Percentiles rank a stretch among this genome's conserved stretches.
phyloP scores from a whole-genome alignment of 2,797 vertebrate species.

The Selene dorsalis region DNA sequence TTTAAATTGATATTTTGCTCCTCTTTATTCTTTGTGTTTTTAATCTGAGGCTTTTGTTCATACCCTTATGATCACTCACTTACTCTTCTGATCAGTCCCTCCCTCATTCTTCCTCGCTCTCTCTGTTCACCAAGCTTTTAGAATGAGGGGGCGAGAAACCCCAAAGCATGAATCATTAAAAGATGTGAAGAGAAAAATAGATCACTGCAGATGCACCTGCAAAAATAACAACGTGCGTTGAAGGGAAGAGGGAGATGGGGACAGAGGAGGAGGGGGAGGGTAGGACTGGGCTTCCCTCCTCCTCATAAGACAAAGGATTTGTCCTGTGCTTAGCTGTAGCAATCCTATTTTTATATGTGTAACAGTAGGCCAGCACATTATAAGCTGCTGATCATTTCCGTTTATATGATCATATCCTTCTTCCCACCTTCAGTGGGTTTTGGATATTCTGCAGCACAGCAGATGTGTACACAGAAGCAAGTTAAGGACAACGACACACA shows the following conservation, averaged over 20 bases:
- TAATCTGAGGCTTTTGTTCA: conserved; percentile 55
- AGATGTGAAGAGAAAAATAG: conserved; percentile 79
- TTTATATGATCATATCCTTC: not conserved
- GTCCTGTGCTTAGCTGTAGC: conserved; percentile 38
- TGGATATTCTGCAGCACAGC: not conserved
- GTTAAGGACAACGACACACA: not conserved
- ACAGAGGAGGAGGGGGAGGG: conserved; percentile 49
- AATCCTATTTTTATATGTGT: conserved; percentile 30
- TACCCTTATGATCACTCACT: conserved; percentile 48
- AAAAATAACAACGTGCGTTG: conserved; percentile 68
- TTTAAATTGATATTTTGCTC: conserved; percentile 38
- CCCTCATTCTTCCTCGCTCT: conserved; percentile 23
- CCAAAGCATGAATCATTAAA: conserved; percentile 83
- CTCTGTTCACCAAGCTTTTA: conserved; percentile 68
- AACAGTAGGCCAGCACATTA: not conserved
- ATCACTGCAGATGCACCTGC: conserved; percentile 82
- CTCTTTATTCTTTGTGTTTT: conserved; percentile 41
- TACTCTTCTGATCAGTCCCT: conserved; percentile 62
- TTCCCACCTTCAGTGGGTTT: not conserved
- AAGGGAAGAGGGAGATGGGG: conserved; percentile 55
- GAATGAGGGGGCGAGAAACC: conserved; percentile 74
- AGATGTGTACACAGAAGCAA: not conserved
- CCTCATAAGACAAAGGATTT: conserved; percentile 59
- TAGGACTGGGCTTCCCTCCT: conserved; percentile 37
- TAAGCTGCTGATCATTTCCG: not conserved